These are phyloP conservation scores for Pyrocephalus nanus DNA, from an alignment of 2,797 vertebrate species.

Conservation along the genomic window DNA sequence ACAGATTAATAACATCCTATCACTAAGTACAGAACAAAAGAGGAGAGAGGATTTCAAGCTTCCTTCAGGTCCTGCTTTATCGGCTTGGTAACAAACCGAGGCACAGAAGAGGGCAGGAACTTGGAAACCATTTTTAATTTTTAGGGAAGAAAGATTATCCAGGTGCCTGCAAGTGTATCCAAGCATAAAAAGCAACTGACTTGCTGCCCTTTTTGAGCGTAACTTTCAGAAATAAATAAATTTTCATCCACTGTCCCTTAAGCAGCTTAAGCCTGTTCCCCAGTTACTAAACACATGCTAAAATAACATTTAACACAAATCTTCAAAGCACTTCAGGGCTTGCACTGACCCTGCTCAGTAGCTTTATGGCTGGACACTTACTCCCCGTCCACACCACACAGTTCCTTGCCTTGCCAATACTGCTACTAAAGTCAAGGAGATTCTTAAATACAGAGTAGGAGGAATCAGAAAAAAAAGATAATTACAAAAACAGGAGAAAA, in stretches of 20 bases:
- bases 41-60: not conserved
- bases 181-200: rapidly evolving
- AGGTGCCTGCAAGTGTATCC: not conserved
- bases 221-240: not conserved
- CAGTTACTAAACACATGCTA: not conserved
- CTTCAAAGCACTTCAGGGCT: not conserved
- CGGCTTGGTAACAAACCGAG: not conserved
- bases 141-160: not conserved
- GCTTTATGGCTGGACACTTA: not conserved
- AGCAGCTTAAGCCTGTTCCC: not conserved
- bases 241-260: not conserved
- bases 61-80: not conserved
- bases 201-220: not conserved
- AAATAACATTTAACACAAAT: not conserved
- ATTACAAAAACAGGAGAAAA: not conserved
- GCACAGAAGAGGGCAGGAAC: not conserved
- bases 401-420: not conserved
- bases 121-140: rapidly evolving
- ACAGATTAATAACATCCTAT: not conserved
- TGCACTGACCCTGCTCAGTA: not conserved
- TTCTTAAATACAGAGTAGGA: not conserved
- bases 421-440: not conserved
- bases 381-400: not conserved
- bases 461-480: not conserved
- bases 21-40: not conserved